Evolutionary conservation across 92 coral and sea anemone genomes (phyloP), one percentile per base, ranked within the genome.

Genomic region (Porites rus): DNA sequence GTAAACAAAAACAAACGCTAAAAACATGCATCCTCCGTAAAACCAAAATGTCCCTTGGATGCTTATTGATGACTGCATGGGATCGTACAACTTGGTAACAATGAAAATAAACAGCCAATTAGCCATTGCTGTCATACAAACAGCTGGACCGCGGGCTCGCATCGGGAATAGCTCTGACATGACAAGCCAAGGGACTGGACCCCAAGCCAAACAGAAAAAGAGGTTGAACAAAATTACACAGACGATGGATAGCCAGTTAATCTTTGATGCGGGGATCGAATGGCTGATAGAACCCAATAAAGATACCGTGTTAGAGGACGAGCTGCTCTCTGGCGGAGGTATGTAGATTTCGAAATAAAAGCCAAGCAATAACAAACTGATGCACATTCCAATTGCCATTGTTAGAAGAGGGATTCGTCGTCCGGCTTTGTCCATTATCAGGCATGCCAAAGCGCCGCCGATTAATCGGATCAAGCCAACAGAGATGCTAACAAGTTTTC

Each of bases 171-270:
- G 83, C 87, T 97, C 99, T 0, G 98, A 93, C 93, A 97, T 95
- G 6, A 90, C 80, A 8, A 97, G 89, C 99, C 98, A 97, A 1
- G 99, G 99, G 22, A 97, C 87, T 21, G 99, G 99, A 9, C 99
- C 99, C 98, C 98, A 95, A 12, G 98, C 91, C 10, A 97, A 82
- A 14, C 95, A 74, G 52, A 90, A 94, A 18, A 86, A 82, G 31
- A 92, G 54, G 50, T 85, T 81, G 66, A 85, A 92, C 24, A 94
- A 16, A 19, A 94, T 54, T 17, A 94, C 28, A 69, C 93, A 88
- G 20, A 88, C 72, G 46, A 94, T 92, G 18, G 98, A 94, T 21
- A 94, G 78, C 98, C 98, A 94, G 50, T 89, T 83, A 7, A 92
- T 88, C 52, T 90, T 70, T 14, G 79, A 56, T 5, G 93, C 91